These are phyloP conservation scores for Bombyx huttoni DNA, from an alignment of 2,888 invertebrate genomes.

Conservation along the genomic window DNA sequence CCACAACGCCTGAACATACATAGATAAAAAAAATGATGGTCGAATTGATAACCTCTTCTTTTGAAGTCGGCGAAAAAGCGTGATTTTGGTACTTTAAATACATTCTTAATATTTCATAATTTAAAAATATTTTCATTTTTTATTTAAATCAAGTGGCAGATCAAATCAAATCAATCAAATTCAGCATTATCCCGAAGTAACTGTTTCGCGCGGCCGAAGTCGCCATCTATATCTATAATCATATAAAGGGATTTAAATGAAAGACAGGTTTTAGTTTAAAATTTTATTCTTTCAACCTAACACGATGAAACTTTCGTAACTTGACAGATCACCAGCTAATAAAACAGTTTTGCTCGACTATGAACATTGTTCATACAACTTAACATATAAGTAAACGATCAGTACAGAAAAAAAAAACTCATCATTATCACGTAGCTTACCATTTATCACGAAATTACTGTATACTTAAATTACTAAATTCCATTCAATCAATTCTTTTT, in stretches of 20 bases:
- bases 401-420: conserved; percentile 65
- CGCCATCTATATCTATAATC: too few species aligned
- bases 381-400: conserved; percentile 61
- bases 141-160: too few species aligned
- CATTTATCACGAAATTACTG: conserved; percentile 68
- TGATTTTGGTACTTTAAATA: too few species aligned
- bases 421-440: conserved; percentile 67
- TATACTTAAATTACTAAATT: conserved; percentile 65
- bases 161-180: too few species aligned
- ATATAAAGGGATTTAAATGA: conserved; percentile 19
- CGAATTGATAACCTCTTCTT: too few species aligned
- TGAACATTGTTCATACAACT: conserved; percentile 70
- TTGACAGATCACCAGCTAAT: conserved; percentile 65
- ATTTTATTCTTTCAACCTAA: conserved; percentile 69
- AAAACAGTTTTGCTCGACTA: conserved; percentile 66
- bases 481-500: conserved; percentile 57
- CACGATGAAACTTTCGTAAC: conserved; percentile 65
- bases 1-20: too few species aligned
- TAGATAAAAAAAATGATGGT: too few species aligned
- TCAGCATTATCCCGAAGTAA: too few species aligned
- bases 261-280: conserved; percentile 47
- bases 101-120: too few species aligned
- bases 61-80: too few species aligned
- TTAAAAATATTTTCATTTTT: too few species aligned
- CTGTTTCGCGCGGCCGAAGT: too few species aligned